Evolutionary conservation across 2,113 vertebrate genomes (phyloP), one percentile per base, ranked within the genome.

Genomic region (Scartelaos histophorus): DNA sequence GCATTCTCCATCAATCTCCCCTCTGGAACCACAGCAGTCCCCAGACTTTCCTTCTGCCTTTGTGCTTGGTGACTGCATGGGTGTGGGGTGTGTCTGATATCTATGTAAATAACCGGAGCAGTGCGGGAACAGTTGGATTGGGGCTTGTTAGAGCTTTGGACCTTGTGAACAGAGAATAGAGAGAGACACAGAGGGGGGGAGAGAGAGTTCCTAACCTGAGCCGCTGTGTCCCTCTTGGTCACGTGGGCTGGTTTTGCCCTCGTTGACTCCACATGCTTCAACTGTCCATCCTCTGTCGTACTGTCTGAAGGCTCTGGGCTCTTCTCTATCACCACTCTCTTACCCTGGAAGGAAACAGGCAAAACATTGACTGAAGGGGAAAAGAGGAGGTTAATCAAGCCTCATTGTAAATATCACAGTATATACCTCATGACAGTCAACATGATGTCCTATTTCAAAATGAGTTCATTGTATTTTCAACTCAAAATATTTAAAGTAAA

Each of bases 321-420:
- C 75, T 82, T 93, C 91, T 97, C 96, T 5, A 95, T 96, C 71
- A 97, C 96, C 0, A 96, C 91, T 71, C 95, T 88, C 88, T 94
- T 97, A 81, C 94, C 96, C 96, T 82, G 51, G 71, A 81, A 64
- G 17, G 34, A 43, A 64, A 19, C 1, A 60, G 49, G 80, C 49
- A 70, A 24, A 47, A 1, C 61, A 68, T 25, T 68, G 10, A 66
- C 65, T 43, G 38, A 38, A 29, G 38, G 38, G 38, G 7, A 11
- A 43, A 43, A 43, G 10, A 38, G 38, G 38, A 43, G 38, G 38
- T 38, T 38, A 38, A 7, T 38, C 2, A 38, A 38, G 35, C 35
- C 2, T 38, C 35, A 38, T 38, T 38, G 35, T 38, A 38, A 38
- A 38, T 38, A 38, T 38, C 35, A 38, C 35, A 29, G 29, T 29